Evolutionary conservation across 1,140 invertebrate species (phyloP).

Genomic region (Triops longicaudatus): DNA sequence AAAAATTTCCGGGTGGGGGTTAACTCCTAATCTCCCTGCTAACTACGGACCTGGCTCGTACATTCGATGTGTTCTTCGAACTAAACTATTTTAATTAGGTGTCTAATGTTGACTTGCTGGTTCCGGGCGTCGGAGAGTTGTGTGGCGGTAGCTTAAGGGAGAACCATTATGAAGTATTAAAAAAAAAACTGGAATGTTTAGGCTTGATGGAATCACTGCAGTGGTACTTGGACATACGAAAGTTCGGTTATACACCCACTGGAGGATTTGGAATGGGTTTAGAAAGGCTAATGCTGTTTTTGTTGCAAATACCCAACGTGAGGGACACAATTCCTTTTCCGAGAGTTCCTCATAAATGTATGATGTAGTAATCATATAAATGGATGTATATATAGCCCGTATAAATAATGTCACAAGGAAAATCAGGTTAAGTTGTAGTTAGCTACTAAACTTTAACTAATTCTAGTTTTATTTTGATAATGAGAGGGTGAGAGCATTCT

Average conservation of each 20-base stretch:
- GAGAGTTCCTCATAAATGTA: slow-evolving; percentile 80
- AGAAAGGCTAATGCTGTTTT: slow-evolving; percentile 76
- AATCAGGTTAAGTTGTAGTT: too few species aligned
- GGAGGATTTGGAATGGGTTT: slow-evolving; percentile 94
- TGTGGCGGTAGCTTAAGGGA: slow-evolving; percentile 90
- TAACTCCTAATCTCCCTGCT: too few species aligned
- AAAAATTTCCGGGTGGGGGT: too few species aligned
- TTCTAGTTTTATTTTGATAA: too few species aligned
- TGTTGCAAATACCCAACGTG: slow-evolving; percentile 74
- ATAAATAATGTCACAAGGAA: too few species aligned
- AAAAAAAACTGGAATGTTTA: slow-evolving; percentile 38
- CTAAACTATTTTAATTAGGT: slow-evolving; percentile 45
- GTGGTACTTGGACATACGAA: slow-evolving; percentile 90
- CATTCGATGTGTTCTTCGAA: too few species aligned
- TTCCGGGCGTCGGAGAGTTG: slow-evolving; percentile 80
- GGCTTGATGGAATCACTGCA: slow-evolving; percentile 45
- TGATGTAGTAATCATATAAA: slow-evolving; percentile 47
- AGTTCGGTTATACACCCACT: slow-evolving; percentile 77
- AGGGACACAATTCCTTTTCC: slow-evolving; percentile 93
- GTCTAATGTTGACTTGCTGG: slow-evolving; percentile 77
- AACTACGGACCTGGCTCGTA: too few species aligned
- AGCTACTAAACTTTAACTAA: too few species aligned
- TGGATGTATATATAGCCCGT: too few species aligned
- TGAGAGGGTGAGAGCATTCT: too few species aligned
- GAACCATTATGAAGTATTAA: slow-evolving; percentile 58